These are phyloP conservation scores for Megaustenia siamemsis DNA, from an alignment of 2,888 invertebrate species.

Conservation along the genomic window DNA sequence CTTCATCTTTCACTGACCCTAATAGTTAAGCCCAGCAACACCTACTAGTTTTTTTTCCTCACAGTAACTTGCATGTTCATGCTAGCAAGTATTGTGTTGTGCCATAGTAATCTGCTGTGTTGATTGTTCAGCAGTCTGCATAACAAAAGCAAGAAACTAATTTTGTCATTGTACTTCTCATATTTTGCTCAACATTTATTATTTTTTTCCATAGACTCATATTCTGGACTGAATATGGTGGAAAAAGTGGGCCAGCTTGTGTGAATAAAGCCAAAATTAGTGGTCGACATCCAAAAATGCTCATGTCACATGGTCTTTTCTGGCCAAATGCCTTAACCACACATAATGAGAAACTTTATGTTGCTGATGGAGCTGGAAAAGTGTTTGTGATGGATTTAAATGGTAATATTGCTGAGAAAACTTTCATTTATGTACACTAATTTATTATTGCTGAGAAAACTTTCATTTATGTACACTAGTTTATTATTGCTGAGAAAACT, in stretches of 20 bases:
- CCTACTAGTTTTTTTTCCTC: too few relatives aligned
- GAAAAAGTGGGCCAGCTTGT: constrained; percentile 60
- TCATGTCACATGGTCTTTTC: constrained; percentile 62
- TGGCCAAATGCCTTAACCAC: constrained; percentile 70
- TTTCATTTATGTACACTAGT: too few relatives aligned
- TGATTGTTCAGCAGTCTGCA: neutral
- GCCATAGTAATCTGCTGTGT: too few relatives aligned
- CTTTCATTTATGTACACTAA: neutral
- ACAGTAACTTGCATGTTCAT: too few relatives aligned
- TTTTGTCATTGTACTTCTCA: neutral
- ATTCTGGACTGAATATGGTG: constrained; percentile 72
- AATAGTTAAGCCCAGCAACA: too few relatives aligned
- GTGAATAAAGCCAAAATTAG: constrained; percentile 63
- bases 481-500: too few relatives aligned
- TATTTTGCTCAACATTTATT: too few relatives aligned
- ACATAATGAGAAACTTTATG: constrained; percentile 65
- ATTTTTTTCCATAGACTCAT: constrained; percentile 63
- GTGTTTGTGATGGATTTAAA: constrained; percentile 66
- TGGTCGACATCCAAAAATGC: constrained; percentile 62
- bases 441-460: too few relatives aligned
- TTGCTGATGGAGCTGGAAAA: constrained; percentile 69
- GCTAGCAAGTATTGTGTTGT: too few relatives aligned
- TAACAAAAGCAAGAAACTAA: neutral
- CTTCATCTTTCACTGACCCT: too few relatives aligned
- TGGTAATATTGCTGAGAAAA: constrained; percentile 60